A percentile compares a stretch with the other conserved stretches of the same genome.
Evolutionary conservation across 2,888 invertebrate species (phyloP).

Genomic region (Campoletis raptor): DNA sequence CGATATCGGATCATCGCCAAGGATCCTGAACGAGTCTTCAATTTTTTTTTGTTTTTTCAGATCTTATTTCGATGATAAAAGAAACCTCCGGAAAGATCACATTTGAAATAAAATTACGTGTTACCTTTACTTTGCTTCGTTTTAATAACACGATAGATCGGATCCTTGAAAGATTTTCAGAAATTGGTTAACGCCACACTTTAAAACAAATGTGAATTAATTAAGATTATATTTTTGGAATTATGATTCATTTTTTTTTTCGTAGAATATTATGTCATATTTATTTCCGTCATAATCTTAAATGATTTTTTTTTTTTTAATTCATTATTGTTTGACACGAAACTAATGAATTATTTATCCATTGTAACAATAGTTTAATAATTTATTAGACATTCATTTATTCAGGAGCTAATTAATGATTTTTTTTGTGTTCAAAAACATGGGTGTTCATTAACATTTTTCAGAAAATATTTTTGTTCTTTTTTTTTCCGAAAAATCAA

Average conservation of each 20-base stretch:
- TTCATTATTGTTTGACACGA: not conserved
- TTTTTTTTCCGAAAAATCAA: no score
- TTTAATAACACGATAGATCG: not conserved
- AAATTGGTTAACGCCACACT: not conserved
- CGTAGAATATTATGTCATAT: not conserved
- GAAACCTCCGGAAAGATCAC: slow-evolving; percentile 32
- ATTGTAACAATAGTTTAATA: not conserved
- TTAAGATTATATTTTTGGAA: not conserved
- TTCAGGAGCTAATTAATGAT: not conserved
- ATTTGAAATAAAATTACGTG: slow-evolving; percentile 16
- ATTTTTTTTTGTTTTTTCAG: slow-evolving; percentile 42
- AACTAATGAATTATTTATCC: not conserved
- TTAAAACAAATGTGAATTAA: not conserved
- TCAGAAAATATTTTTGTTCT: no score
- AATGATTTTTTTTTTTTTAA: not conserved
- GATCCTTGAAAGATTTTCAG: not conserved
- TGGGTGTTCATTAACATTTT: no score
- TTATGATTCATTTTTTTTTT: not conserved
- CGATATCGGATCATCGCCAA: slow-evolving; percentile 53
- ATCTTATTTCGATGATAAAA: slow-evolving; percentile 49
- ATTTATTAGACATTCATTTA: not conserved
- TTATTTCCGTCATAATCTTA: not conserved
- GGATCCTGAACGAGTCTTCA: slow-evolving; percentile 57
- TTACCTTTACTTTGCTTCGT: slow-evolving; percentile 12
- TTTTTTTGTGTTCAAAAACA: not conserved